Conservation (phyloP, 2,797 vertebrate genomes). For the Malurus splendens region DNA sequence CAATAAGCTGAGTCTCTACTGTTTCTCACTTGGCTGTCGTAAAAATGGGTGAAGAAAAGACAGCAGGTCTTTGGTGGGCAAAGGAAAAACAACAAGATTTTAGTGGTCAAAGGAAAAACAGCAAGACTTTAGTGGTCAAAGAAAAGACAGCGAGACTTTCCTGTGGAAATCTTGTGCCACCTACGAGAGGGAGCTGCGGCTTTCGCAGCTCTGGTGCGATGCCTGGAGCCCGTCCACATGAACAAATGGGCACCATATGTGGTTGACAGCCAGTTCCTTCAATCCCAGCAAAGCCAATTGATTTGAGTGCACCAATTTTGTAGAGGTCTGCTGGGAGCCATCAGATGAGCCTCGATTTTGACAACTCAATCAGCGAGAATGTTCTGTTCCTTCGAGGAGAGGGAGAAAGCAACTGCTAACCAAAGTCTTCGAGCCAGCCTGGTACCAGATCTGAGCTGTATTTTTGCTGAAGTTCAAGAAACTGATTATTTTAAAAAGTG, state of each 20-base stretch:
- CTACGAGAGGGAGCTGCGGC: neutral
- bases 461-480: neutral
- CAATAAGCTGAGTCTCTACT: neutral
- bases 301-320: conserved; percentile 42
- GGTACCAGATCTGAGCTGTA: neutral
- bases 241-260: conserved; percentile 25
- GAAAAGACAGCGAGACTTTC: neutral
- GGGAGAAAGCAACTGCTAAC: neutral
- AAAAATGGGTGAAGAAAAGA: neutral
- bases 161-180: neutral
- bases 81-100: neutral
- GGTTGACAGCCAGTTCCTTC: neutral
- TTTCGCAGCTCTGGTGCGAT: neutral
- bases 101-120: neutral
- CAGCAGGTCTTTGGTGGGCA: neutral
- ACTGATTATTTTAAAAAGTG: neutral
- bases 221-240: conserved; percentile 15
- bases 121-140: neutral
- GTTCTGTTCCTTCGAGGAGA: neutral
- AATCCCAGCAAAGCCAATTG: conserved; percentile 23
- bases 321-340: conserved; percentile 38
- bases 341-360: conserved; percentile 43
- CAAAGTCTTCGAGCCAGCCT: neutral
- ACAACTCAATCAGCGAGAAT: conserved; percentile 29
- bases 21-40: neutral